Base-by-base conservation (phyloP, 2,888 invertebrate genomes). In the Thera obeliscata region DNA sequence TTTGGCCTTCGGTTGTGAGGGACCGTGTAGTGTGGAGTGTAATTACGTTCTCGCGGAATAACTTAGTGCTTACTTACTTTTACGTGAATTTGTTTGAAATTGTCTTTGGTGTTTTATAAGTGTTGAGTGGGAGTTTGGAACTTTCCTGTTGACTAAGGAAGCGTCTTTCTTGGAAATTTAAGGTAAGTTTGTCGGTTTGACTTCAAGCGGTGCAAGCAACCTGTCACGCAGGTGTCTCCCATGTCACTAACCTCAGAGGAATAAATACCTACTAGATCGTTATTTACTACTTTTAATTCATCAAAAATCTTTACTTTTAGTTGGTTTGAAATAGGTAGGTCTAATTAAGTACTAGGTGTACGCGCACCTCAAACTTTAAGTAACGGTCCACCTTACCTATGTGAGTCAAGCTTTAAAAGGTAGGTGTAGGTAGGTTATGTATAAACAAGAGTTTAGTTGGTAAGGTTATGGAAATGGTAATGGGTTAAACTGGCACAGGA, bases 211-310 rank as follows among this genome's bases (percentile, higher is more conserved):
- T 87, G 84, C 90, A 91, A 91, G 84, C 90, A 91, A 91, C 91
- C 91, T 92, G 92, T 92, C 91, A 89, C 88, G 88, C 91, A 92
- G 92, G 92, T 93, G 92, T 91, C 90, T 89, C 81, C 66, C 78
- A 84, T 90, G 91, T 91, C 91, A 90, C 83, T 91, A 88, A 91
- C 91, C 91, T 89, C 83, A 76, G 33, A 33, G 81, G 83, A 85
- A 86, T 82, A 77, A 84, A 75, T 56, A 56, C 2, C 8, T 41
- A 12, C 50, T 38, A 41, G 22, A 7, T 50, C 6, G 22, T 2
- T 50, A 49, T 7, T 1, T 50, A 22, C 3, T 1, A 11, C 3
- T n/a, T 48, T 8, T 2, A 8, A 50, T 22, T 12, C 5, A 49
- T 49, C 6, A 12, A 49, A 41, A 7, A 7, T 22, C 7, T 49